Evolutionary conservation across 2,113 vertebrate species (phyloP), one percentile per base, ranked within the genome.

Genomic region (Maccullochella peelii): DNA sequence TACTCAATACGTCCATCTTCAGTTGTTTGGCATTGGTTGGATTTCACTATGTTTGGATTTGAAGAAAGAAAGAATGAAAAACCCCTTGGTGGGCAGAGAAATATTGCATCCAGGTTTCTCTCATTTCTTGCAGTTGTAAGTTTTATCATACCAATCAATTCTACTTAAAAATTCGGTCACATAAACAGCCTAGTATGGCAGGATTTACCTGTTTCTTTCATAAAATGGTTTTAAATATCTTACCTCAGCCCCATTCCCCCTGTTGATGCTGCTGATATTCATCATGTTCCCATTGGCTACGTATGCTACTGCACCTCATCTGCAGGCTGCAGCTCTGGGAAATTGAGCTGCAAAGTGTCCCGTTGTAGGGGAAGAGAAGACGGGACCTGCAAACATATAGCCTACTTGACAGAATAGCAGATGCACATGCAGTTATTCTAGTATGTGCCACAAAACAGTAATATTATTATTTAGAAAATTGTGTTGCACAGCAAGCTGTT

Each of bases 191-290:
- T 38, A 44, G 12, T 18, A 8, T n/a, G 47, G 15, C 8, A 42
- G 4, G 3, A 71, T 65, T 33, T 15, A 6, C 21, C 23, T 66
- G 25, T 59, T 75, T 58, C 20, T 10, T 2, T 55, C 6, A 5
- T 58, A 47, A 59, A 70, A 73, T 23, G 6, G n/a, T 33, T 63
- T 73, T 33, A 65, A 38, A 66, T 81, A 44, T 77, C 88, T 92
- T 84, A 91, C 90, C 88, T 92, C 89, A 33, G 58, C 20, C 61
- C 73, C 68, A 80, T 70, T 89, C 73, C 68, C 81, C 74, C 80
- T 83, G 69, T 81, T 89, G 62, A 74, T 74, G 58, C 47, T 86
- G 49, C n/a, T 75, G 47, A n/a, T 71, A 66, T 73, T 91, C 69
- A 85, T 93, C 61, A 76, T 88, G 49, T 73, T 50, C 27, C 77